phyloP scores from a whole-genome alignment of 2,888 invertebrate genomes.

The Neoascia interrupta region DNA sequence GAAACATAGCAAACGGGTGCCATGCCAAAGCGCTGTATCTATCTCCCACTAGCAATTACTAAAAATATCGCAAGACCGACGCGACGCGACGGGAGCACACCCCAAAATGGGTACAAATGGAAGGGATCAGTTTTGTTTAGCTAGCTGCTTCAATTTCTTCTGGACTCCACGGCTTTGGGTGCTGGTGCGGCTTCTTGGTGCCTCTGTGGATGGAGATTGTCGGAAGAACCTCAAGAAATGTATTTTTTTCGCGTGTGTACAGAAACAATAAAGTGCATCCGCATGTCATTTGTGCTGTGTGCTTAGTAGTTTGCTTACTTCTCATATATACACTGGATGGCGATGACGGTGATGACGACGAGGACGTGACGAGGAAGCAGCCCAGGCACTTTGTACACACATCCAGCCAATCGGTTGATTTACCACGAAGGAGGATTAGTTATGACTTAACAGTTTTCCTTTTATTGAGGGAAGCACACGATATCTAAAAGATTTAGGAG shows the following conservation, averaged over 20 bases:
- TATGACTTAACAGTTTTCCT: constrained; percentile 34
- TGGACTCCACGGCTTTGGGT: not conserved
- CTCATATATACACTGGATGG: no score
- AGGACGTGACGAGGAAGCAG: constrained; percentile 48
- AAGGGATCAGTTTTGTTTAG: constrained; percentile 56
- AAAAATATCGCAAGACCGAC: no score
- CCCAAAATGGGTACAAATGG: constrained; percentile 49
- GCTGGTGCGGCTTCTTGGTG: not conserved
- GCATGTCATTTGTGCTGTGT: constrained; percentile 48
- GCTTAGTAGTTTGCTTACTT: constrained; percentile 41
- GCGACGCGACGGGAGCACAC: not conserved
- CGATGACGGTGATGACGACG: constrained; percentile 12
- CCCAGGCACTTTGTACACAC: constrained; percentile 6
- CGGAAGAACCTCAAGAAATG: constrained; percentile 6
- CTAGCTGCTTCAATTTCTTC: constrained; percentile 1
- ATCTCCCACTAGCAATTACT: constrained; percentile 66
- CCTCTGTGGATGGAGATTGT: not conserved
- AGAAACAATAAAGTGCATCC: constrained; percentile 67
- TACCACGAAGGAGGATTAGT: constrained; percentile 45
- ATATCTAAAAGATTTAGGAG: constrained; percentile 30
- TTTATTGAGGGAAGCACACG: constrained; percentile 17
- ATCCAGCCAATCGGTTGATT: constrained; percentile 42
- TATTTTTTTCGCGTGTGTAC: constrained; percentile 58
- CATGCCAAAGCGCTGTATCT: constrained; percentile 51
- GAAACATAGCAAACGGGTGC: constrained; percentile 59